phyloP scores from a whole-genome alignment of 2,888 invertebrate genomes.

The Habrosyne pyritoides region DNA sequence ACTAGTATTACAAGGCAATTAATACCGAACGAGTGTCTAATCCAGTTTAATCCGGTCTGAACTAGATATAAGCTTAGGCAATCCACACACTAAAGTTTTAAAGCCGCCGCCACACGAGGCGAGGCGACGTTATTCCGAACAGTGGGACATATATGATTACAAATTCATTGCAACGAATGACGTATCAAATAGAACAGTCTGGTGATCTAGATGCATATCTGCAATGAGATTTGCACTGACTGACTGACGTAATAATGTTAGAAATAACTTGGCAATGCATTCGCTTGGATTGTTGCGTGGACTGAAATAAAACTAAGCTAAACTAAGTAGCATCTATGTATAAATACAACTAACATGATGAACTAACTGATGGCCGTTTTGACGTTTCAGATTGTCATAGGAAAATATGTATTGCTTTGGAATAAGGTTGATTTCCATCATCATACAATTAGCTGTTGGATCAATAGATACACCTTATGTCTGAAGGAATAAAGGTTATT shows the following conservation, averaged over 20 bases:
- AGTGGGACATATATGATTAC: not conserved
- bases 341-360: too few relatives aligned
- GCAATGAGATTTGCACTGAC: not conserved
- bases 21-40: constrained; percentile 30
- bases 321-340: too few relatives aligned
- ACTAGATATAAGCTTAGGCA: constrained; percentile 22
- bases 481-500: too few relatives aligned
- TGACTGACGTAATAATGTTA: not conserved
- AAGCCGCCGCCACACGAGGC: constrained; percentile 1
- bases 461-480: too few relatives aligned
- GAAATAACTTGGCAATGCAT: not conserved
- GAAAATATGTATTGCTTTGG: too few relatives aligned
- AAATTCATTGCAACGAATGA: constrained; percentile 4
- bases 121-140: not conserved
- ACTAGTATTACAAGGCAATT: constrained; percentile 29
- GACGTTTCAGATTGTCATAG: too few relatives aligned
- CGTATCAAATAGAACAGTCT: not conserved
- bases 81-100: constrained; percentile 19
- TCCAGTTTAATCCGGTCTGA: constrained; percentile 22
- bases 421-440: too few relatives aligned
- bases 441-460: too few relatives aligned
- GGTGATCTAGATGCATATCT: not conserved
- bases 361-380: too few relatives aligned
- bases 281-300: not conserved
- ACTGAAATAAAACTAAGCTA: too few relatives aligned